phyloP scores from a whole-genome alignment of 2,113 vertebrate species.

The Sorex fumeus region DNA sequence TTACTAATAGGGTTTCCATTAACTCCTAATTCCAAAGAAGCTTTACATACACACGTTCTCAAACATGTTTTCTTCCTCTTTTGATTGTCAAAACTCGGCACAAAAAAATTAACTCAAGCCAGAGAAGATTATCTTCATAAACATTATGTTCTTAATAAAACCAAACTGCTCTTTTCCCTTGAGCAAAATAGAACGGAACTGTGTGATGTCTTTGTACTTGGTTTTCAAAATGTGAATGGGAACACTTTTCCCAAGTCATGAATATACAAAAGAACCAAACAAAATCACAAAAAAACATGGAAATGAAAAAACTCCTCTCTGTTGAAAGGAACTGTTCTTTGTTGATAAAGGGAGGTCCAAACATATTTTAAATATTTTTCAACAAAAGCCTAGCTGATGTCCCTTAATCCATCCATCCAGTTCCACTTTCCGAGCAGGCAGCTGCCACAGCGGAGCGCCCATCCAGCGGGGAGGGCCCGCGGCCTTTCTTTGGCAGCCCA shows the following conservation, averaged over 20 bases:
- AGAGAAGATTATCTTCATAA: conserved; percentile 70
- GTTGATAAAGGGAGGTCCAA: conserved; percentile 83
- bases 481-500: conserved; percentile 61
- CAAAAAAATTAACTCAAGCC: conserved; percentile 71
- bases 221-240: conserved; percentile 75
- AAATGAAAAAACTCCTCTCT: conserved; percentile 77
- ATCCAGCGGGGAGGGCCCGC: conserved; percentile 67
- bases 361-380: conserved; percentile 87
- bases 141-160: conserved; percentile 67
- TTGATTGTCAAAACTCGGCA: conserved; percentile 56
- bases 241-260: conserved; percentile 73
- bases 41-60: conserved; percentile 59
- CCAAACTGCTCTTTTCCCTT: conserved; percentile 70
- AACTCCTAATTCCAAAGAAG: conserved; percentile 60
- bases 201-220: conserved; percentile 52
- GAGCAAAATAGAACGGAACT: conserved; percentile 73
- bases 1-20: conserved; percentile 19
- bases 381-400: conserved; percentile 80
- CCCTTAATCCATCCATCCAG: conserved; percentile 79
- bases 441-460: conserved; percentile 54
- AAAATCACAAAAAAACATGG: conserved; percentile 64
- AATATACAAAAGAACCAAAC: conserved; percentile 78
- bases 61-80: conserved; percentile 10
- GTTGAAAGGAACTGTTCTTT: conserved; percentile 79
- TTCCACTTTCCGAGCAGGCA: conserved; percentile 66